Evolutionary conservation across 2,113 vertebrate genomes (phyloP).

Genomic region (Periophthalmus modestus): DNA sequence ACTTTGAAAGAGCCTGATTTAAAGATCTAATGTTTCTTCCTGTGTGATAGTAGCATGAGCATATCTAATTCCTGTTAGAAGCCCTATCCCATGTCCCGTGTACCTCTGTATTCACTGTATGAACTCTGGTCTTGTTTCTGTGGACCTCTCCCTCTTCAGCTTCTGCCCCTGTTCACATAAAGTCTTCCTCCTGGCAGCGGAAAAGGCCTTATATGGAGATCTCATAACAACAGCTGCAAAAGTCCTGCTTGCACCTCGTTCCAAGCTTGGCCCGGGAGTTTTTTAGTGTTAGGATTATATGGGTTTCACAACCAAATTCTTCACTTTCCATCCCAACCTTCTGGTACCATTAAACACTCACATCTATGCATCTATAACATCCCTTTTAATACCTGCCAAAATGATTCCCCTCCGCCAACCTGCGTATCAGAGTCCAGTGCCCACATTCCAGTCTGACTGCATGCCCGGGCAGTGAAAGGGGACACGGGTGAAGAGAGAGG

Average conservation of each 20-base stretch:
- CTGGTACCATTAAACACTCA: conserved; percentile 55
- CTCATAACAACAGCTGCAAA: conserved; percentile 75
- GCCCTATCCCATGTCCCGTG: neutral
- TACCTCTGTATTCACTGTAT: conserved; percentile 33
- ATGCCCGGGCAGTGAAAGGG: conserved; percentile 72
- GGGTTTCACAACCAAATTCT: conserved; percentile 57
- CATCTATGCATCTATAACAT: conserved; percentile 40
- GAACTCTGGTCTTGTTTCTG: conserved; percentile 37
- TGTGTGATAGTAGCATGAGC: too few relatives aligned
- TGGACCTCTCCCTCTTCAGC: conserved; percentile 18
- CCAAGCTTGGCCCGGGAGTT: conserved; percentile 36
- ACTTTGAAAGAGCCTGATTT: conserved; percentile 2
- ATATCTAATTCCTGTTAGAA: neutral
- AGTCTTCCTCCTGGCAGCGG: conserved; percentile 39
- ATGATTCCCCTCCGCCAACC: conserved; percentile 37
- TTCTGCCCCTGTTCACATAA: conserved; percentile 10
- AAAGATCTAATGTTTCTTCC: neutral
- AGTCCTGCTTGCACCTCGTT: conserved; percentile 52
- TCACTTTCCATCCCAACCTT: conserved; percentile 40
- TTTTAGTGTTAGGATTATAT: conserved; percentile 60
- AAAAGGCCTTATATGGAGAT: conserved; percentile 62
- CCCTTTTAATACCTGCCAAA: conserved; percentile 47
- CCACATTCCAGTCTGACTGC: conserved; percentile 67
- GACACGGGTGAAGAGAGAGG: conserved; percentile 70
- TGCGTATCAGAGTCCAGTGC: conserved; percentile 48